Percentiles rank a stretch among this genome's conserved stretches.
Conservation (phyloP, 2,113 vertebrate species). For the Epinephelus lanceolatus region DNA sequence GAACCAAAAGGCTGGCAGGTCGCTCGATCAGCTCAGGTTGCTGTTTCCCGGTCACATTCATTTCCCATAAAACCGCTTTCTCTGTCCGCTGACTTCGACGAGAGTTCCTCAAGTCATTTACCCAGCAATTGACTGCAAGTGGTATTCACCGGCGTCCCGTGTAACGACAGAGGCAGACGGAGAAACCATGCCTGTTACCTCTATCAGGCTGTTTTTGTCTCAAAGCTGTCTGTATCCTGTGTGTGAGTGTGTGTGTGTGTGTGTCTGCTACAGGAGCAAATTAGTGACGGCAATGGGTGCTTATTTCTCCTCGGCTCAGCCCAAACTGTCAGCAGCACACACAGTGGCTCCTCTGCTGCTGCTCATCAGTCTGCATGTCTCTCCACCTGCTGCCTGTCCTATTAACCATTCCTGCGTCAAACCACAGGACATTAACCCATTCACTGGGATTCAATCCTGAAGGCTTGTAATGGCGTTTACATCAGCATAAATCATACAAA, state of each 20-base stretch:
- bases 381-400: conserved; percentile 64
- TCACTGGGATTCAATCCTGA: background rate
- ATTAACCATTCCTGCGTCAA: conserved; percentile 70
- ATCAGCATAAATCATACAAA: background rate
- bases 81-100: conserved; percentile 79
- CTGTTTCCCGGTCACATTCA: conserved; percentile 89
- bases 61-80: conserved; percentile 86
- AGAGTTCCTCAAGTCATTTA: conserved; percentile 83
- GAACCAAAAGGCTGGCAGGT: conserved; percentile 88
- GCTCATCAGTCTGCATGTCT: conserved; percentile 59
- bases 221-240: background rate
- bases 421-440: conserved; percentile 58
- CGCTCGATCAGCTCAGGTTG: conserved; percentile 87
- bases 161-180: conserved; percentile 29
- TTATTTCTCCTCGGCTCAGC: conserved; percentile 21
- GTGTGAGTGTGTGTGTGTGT: background rate
- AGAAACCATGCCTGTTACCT: conserved; percentile 42
- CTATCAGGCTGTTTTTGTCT: background rate
- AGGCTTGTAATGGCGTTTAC: background rate
- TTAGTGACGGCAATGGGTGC: background rate
- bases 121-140: conserved; percentile 57
- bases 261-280: conserved; percentile 1
- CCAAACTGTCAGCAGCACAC: conserved; percentile 38
- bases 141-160: conserved; percentile 56
- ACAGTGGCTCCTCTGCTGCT: conserved; percentile 45